Evolutionary conservation across 2,888 invertebrate species (phyloP).

Genomic region (Drosophila neoperkinsi): DNA sequence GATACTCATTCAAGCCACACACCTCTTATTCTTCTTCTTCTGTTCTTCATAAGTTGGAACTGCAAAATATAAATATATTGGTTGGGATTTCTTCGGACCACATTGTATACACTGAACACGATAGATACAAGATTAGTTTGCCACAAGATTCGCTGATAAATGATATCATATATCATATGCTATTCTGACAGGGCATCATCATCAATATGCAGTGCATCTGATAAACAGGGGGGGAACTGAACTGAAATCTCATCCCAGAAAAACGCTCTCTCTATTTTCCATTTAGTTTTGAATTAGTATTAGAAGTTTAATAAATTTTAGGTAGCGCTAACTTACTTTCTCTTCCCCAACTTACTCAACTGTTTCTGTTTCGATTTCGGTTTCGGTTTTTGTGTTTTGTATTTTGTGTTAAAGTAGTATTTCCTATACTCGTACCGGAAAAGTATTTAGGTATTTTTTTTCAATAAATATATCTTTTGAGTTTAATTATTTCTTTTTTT

Average conservation of each 20-base stretch:
- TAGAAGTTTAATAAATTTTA: conserved; percentile 41
- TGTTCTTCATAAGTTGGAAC: conserved; percentile 24
- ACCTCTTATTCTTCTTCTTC: neutral
- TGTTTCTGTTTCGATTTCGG: conserved; percentile 21
- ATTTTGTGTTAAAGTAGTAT: conserved; percentile 13
- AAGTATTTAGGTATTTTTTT: conserved; percentile 42
- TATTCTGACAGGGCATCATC: neutral
- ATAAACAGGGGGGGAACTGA: conserved; percentile 18
- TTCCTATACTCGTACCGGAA: conserved; percentile 29
- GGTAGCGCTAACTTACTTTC: conserved; percentile 38
- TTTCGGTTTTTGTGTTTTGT: conserved; percentile 28
- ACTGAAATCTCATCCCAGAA: conserved; percentile 32
- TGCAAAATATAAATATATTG: conserved; percentile 20
- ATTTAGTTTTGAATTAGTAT: conserved; percentile 38
- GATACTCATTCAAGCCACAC: conserved; percentile 37
- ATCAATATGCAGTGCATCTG: conserved; percentile 2
- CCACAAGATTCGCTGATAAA: conserved; percentile 7
- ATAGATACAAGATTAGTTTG: conserved; percentile 5
- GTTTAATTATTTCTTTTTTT: conserved; percentile 41
- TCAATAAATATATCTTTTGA: conserved; percentile 70
- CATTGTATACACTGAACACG: conserved; percentile 17
- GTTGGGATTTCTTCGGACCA: conserved; percentile 19
- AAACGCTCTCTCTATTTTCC: conserved; percentile 19
- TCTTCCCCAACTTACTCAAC: conserved; percentile 39
- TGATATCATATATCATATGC: neutral